Conservation (phyloP, 2,113 vertebrate species). For the Notiomystis cincta region DNA sequence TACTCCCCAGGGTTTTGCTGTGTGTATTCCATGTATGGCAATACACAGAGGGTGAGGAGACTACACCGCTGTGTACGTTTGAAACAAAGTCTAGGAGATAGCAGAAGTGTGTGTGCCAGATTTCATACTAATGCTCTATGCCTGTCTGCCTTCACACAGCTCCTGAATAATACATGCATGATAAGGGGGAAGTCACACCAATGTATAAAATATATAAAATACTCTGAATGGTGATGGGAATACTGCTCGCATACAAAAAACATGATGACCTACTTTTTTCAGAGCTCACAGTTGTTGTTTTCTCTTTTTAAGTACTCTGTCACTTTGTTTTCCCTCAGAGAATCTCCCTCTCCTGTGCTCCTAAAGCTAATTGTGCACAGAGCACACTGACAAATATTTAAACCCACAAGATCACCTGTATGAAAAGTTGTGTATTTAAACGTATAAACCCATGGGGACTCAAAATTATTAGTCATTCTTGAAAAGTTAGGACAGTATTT, state of each 20-base stretch:
- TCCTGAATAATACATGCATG: conserved; percentile 16
- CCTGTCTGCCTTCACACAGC: neutral
- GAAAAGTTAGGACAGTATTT: neutral
- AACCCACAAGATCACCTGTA: neutral
- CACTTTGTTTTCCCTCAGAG: neutral
- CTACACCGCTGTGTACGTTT: neutral
- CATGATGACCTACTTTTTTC: conserved; percentile 15
- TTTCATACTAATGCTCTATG: conserved; percentile 28
- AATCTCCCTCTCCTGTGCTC: neutral
- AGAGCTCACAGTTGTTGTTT: neutral
- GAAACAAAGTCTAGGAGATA: neutral
- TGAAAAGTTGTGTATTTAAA: neutral
- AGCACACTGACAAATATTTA: neutral
- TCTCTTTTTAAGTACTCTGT: neutral
- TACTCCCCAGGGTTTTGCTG: neutral
- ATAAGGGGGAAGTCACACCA: neutral
- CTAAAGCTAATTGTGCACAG: neutral
- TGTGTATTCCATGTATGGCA: conserved; percentile 1
- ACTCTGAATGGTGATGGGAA: neutral
- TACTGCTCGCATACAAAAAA: neutral
- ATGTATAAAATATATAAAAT: conserved; percentile 8
- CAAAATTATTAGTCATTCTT: neutral
- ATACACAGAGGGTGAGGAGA: neutral
- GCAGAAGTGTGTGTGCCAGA: neutral
- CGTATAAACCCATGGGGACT: neutral